These are phyloP conservation scores for Sardinella longiceps DNA, from an alignment of 2,797 vertebrate species.

Conservation along the genomic window DNA sequence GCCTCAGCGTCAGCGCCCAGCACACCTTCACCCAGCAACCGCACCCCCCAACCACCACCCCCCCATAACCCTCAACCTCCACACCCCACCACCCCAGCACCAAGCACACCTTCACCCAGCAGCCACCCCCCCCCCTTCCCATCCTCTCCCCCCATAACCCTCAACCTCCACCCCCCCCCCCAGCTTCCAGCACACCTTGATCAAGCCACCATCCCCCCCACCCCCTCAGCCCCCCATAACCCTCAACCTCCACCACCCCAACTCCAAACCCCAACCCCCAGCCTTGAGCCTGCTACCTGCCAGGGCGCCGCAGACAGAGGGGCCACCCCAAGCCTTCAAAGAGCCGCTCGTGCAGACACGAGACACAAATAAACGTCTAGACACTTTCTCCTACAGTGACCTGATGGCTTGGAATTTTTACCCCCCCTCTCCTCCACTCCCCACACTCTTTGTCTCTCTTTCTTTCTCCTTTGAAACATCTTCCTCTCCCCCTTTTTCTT, in stretches of 20 bases:
- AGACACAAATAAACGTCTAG: constrained; percentile 83
- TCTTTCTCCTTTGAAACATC: background rate
- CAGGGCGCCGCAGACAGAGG: constrained; percentile 72
- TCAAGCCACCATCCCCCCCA: no score
- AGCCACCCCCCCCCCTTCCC: no score
- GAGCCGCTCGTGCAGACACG: constrained; percentile 57
- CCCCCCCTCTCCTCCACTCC: constrained; percentile 8
- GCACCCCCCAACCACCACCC: background rate
- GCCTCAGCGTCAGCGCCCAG: background rate
- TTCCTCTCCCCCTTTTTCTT: background rate
- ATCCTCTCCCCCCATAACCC: background rate
- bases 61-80: background rate
- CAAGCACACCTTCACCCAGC: no score
- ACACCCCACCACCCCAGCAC: background rate
- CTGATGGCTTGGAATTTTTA: constrained; percentile 72
- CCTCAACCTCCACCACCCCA: background rate
- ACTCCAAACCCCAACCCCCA: background rate
- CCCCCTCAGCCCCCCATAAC: background rate
- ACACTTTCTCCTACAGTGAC: constrained; percentile 77
- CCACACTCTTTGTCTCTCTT: background rate
- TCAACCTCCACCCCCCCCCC: background rate
- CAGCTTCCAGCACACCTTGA: background rate
- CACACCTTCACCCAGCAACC: background rate
- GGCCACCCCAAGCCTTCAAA: constrained; percentile 84
- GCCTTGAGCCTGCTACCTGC: constrained; percentile 66